Evolutionary conservation across 2,888 invertebrate genomes (phyloP), one percentile per base, ranked within the genome.

Genomic region (Dione vanillae): DNA sequence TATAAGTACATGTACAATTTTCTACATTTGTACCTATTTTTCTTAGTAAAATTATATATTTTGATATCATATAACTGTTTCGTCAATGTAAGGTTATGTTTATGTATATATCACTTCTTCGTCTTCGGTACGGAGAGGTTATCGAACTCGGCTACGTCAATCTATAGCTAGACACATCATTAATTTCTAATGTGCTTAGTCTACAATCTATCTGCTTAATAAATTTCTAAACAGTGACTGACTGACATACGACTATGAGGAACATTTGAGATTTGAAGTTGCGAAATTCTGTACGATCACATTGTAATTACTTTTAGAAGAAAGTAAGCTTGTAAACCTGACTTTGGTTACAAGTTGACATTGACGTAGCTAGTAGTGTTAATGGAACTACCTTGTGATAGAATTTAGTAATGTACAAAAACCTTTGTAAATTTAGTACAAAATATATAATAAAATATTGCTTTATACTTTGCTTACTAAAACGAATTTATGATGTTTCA

Each of bases 211-310:
- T 56, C 37, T 40, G 56, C 37, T 37, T 56, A 5, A 56, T 56
- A 56, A 40, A 56, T 56, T 56, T 56, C 16, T 56, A 56, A 40
- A 56, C 37, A 56, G 37, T 19, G 37, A 56, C 56, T 56, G 56
- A 37, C 56, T 16, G 37, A 16, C 37, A 37, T 56, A 16, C 16
- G 37, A 11, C 37, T 40, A 16, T 16, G 11, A 56, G 6, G 11
- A 19, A 56, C 8, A 14, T 11, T 12, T 37, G 37, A 40, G 37
- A 40, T 49, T 11, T 6, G 11, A 49, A 49, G 16, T 0, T 5
- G 0, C 1, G 1, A 16, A 56, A 40, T 16, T 56, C 0, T 56
- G 2, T 16, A 37, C 10, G 11, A 56, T 37, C 6, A 37, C 5
- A 37, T 0, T 10, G n/a, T 0, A 10, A 14, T 1, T 10, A 35